Evolutionary conservation across 2,113 vertebrate species (phyloP).

Genomic region (Cyphomyrus plagiostoma): DNA sequence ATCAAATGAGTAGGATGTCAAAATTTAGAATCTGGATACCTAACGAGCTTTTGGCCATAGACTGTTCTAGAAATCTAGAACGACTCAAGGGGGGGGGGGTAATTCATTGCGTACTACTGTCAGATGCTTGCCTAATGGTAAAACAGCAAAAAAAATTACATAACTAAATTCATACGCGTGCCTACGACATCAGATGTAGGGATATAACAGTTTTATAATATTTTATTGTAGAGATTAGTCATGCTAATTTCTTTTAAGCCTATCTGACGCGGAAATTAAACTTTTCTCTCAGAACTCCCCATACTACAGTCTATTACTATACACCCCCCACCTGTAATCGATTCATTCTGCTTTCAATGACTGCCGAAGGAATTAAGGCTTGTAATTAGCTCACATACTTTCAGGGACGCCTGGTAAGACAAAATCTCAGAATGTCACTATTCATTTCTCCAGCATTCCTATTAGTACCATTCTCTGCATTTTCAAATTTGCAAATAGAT

Average conservation of each 20-base stretch:
- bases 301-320: neutral
- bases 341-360: neutral
- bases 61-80: neutral
- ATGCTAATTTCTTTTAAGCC: neutral
- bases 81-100: neutral
- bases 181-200: neutral
- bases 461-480: neutral
- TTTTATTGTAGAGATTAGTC: neutral
- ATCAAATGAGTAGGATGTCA: neutral
- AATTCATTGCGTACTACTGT: neutral
- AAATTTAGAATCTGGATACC: neutral
- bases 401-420: neutral
- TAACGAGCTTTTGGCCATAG: neutral
- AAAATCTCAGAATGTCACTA: neutral
- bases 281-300: neutral
- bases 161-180: neutral
- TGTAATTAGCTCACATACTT: neutral
- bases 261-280: neutral
- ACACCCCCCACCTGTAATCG: neutral
- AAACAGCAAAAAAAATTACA: neutral
- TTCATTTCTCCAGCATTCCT: neutral
- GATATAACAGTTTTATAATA: neutral
- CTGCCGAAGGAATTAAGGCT: neutral
- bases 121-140: neutral
- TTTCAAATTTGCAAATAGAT: neutral